Evolutionary conservation across 2,888 invertebrate species (phyloP), one percentile per base, ranked within the genome.

Genomic region (Oscheius myriophilus): DNA sequence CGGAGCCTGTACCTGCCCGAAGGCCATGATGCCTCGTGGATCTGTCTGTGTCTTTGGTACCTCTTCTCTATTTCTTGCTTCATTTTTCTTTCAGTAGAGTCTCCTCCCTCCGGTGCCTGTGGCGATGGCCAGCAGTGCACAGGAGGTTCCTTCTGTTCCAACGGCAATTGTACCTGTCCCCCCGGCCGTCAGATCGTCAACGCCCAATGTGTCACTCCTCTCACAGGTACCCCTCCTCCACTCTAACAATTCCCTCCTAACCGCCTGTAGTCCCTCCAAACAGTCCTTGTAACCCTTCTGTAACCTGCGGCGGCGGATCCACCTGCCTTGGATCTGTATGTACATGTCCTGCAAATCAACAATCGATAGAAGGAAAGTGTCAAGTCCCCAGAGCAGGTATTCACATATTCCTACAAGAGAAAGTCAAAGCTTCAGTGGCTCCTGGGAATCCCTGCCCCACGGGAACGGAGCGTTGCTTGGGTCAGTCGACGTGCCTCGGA

Each of bases 161-260:
- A 79, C 67, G 82, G 82, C 33, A 77, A 75, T 33, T 83, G 83
- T 51, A 61, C 69, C 1, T 69, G 69, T 42, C 70, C 73, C 0
- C 39, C 58, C 16, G 73, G 70, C 45, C 42, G 67, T 54, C 69
- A 67, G 25, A 70, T 78, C 9, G 62, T 84, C 72, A 86, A 86
- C 67, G 81, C 80, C 18, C 76, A 78, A 59, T 86, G 86, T 67
- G 73, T 84, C 46, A 82, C 84, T 9, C 83, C 84, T n/a, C 76
- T 79, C 58, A 80, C 81, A 54, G 86, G 86, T 86, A 69, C 18
- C 70, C n/a, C 39, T n/a, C 16, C 21, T 16, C 33, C 2, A 4
- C 41, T 57, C 41, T 18, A 23, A 18, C 43, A 21, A 14, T 21
- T 52, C 21, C 18, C 45, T 43, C 39, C 54, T 63, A 66, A 65